Conservation (phyloP, 2,888 invertebrate species). For the Thera britannica region DNA sequence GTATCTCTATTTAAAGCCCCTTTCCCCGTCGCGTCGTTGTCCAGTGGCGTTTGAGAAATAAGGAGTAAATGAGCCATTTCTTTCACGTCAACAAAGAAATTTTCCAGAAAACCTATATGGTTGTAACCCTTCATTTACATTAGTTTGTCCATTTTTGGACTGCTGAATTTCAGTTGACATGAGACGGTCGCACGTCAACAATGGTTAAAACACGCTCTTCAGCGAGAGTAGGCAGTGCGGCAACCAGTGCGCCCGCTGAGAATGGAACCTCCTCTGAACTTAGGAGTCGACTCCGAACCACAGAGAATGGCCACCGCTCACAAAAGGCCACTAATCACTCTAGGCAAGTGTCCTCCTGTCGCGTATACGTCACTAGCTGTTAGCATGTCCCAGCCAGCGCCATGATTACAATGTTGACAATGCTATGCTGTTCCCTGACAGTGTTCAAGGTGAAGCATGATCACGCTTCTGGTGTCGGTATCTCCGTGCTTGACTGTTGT, state of each 20-base stretch:
- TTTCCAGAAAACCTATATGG: constrained; percentile 74
- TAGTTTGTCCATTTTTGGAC: constrained; percentile 80
- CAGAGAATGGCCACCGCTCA: constrained; percentile 75
- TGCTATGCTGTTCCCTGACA: constrained; percentile 25
- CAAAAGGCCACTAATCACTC: constrained; percentile 68
- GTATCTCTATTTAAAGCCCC: constrained; percentile 61
- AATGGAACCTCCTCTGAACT: constrained; percentile 78
- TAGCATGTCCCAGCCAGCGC: constrained; percentile 51
- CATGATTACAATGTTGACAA: constrained; percentile 22
- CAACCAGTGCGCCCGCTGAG: constrained; percentile 71
- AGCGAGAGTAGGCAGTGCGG: constrained; percentile 80
- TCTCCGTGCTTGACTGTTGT: constrained; percentile 11
- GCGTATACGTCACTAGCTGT: constrained; percentile 86
- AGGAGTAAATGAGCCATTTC: constrained; percentile 57
- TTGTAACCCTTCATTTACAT: constrained; percentile 64
- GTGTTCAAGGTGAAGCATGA: constrained; percentile 26
- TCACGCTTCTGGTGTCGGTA: constrained; percentile 36
- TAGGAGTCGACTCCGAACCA: constrained; percentile 74
- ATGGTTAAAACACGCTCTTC: constrained; percentile 85
- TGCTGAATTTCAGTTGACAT: constrained; percentile 83
- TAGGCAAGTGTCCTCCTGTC: constrained; percentile 78
- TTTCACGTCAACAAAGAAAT: constrained; percentile 68
- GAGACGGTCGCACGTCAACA: constrained; percentile 82
- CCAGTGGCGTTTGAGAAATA: constrained; percentile 79
- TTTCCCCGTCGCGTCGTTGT: constrained; percentile 63